A percentile compares a stretch with the other conserved stretches of the same genome.
These are phyloP conservation scores for Notolepis coatsorum DNA, from an alignment of 2,797 vertebrate genomes.

Conservation along the genomic window DNA sequence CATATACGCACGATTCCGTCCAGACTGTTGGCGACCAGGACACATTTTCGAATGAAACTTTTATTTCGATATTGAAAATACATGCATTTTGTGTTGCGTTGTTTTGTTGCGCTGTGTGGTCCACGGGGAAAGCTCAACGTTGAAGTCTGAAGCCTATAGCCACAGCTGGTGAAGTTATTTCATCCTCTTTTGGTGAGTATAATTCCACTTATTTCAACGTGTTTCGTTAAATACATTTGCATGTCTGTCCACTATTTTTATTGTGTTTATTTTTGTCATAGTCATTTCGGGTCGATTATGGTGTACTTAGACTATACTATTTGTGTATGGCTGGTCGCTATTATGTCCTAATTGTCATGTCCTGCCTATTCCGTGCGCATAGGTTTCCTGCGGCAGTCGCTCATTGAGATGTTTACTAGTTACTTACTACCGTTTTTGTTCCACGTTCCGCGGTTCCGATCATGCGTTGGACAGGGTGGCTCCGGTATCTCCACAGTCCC, in stretches of 20 bases:
- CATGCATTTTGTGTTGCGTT: constrained; percentile 1
- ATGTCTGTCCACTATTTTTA: constrained; percentile 6
- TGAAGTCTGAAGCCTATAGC: constrained; percentile 20
- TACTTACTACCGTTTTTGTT: too few relatives aligned
- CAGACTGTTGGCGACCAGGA: constrained; percentile 45
- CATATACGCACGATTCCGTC: constrained; percentile 68
- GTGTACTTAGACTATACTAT: constrained; percentile 83
- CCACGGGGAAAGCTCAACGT: constrained; percentile 42
- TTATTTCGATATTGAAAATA: too few relatives aligned
- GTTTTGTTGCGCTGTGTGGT: neutral
- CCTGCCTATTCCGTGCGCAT: constrained; percentile 79
- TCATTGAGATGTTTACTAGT: constrained; percentile 49
- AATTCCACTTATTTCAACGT: constrained; percentile 1
- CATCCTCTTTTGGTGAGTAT: constrained; percentile 62
- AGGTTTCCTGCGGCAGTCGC: constrained; percentile 74
- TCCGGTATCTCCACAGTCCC: too few relatives aligned
- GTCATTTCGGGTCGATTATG: constrained; percentile 36
- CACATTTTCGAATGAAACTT: constrained; percentile 65
- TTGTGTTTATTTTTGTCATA: neutral
- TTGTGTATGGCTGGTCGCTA: too few relatives aligned
- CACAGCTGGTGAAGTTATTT: constrained; percentile 49
- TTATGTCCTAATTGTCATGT: too few relatives aligned
- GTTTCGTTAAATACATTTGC: neutral
- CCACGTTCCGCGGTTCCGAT: too few relatives aligned
- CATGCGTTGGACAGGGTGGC: too few relatives aligned